Percentiles rank a stretch among this genome's conserved stretches.
Evolutionary conservation across 2,888 invertebrate genomes (phyloP).

Genomic region (Chorisops tibialis): DNA sequence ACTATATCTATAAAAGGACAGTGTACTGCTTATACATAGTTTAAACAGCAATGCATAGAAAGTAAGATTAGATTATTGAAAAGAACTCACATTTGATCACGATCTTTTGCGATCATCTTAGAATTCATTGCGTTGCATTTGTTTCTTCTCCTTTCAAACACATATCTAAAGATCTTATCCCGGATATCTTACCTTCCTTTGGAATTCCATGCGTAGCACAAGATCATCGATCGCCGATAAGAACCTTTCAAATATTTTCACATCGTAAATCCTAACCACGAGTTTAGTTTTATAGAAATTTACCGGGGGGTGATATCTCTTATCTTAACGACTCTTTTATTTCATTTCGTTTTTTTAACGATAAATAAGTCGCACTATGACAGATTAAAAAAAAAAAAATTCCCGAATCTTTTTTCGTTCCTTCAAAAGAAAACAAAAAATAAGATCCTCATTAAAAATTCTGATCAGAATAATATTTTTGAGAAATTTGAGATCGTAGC

Average conservation of each 20-base stretch:
- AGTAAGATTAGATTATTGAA: too few species aligned
- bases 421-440: neutral
- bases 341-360: neutral
- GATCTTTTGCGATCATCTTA: too few species aligned
- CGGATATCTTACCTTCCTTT: neutral
- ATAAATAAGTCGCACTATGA: slow-evolving; percentile 16
- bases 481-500: slow-evolving; percentile 20
- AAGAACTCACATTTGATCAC: too few species aligned
- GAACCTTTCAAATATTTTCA: slow-evolving; percentile 22
- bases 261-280: slow-evolving; percentile 14
- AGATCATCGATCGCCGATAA: neutral
- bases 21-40: too few species aligned
- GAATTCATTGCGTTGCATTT: too few species aligned
- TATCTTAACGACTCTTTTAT: slow-evolving; percentile 20
- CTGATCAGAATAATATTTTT: neutral
- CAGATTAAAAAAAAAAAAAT: too few species aligned
- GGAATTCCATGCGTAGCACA: neutral
- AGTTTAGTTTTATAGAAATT: neutral
- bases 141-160: too few species aligned
- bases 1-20: too few species aligned
- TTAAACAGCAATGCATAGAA: too few species aligned
- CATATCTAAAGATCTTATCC: too few species aligned
- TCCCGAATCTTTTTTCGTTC: neutral
- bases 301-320: neutral
- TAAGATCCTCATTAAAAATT: slow-evolving; percentile 1